Percentiles rank a stretch among this genome's conserved stretches.
These are phyloP conservation scores for Oryzias dopingdopingensis DNA, from an alignment of 2,797 vertebrate genomes.

Conservation along the genomic window DNA sequence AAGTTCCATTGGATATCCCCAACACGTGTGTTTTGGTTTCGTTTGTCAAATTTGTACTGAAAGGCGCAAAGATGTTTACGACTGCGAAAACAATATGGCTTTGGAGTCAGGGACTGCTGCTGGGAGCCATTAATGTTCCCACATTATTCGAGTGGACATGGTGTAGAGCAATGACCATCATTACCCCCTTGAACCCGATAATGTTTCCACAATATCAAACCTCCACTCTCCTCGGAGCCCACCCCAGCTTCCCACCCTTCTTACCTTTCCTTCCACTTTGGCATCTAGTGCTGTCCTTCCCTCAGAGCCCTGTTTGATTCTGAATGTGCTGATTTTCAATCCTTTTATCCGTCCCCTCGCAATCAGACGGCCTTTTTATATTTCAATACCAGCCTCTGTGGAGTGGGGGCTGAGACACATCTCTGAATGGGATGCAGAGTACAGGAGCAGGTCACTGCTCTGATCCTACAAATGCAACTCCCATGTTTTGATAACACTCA, in stretches of 20 bases:
- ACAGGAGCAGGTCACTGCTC: constrained; percentile 19
- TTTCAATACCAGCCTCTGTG: constrained; percentile 58
- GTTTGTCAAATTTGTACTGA: too few species aligned
- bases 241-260: constrained; percentile 12
- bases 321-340: constrained; percentile 62
- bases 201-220: constrained; percentile 11
- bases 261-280: constrained; percentile 17
- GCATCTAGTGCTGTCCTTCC: constrained; percentile 16
- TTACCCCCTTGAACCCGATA: too few species aligned
- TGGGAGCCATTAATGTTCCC: too few species aligned
- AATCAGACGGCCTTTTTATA: constrained; percentile 61
- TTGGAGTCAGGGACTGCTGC: too few species aligned
- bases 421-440: constrained; percentile 30
- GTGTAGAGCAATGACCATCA: too few species aligned
- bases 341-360: constrained; percentile 48
- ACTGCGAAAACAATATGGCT: too few species aligned
- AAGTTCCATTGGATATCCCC: too few species aligned
- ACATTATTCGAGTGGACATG: too few species aligned
- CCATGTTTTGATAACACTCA: constrained; percentile 28
- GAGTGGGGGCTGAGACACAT: constrained; percentile 39
- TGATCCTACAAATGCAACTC: constrained; percentile 34
- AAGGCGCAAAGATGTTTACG: too few species aligned
- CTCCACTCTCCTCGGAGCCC: constrained; percentile 15
- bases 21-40: too few species aligned
- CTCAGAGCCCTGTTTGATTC: constrained; percentile 51